A percentile compares a stretch with the other conserved stretches of the same genome.
Conservation (phyloP, 2,888 invertebrate species). For the Luffia ferchaultella region DNA sequence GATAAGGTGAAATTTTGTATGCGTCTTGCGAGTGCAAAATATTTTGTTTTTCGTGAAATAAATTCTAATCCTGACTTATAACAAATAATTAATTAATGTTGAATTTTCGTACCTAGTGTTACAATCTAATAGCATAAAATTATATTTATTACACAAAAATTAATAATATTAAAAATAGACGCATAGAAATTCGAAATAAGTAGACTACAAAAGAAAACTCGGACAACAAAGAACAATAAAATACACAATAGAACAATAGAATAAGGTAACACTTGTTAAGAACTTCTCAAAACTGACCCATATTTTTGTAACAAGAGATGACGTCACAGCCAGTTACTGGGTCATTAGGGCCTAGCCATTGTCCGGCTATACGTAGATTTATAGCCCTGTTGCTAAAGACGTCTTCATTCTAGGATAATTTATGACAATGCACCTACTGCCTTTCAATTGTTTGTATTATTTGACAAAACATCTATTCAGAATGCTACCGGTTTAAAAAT, state of each 20-base stretch:
- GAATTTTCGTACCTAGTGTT: too few relatives aligned
- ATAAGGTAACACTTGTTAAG: not conserved
- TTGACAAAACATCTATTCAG: not conserved
- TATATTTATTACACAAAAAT: too few relatives aligned
- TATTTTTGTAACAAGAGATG: not conserved
- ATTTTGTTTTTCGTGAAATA: too few relatives aligned
- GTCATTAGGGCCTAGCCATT: conserved; percentile 23
- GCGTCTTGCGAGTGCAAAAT: too few relatives aligned
- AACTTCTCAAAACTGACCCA: not conserved
- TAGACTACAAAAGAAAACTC: not conserved
- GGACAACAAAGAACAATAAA: not conserved
- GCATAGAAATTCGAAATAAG: not conserved
- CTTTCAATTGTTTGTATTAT: conserved; percentile 4
- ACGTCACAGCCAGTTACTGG: conserved; percentile 24
- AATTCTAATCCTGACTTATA: too few relatives aligned
- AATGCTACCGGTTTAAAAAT: not conserved
- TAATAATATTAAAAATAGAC: too few relatives aligned
- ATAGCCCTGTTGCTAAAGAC: conserved; percentile 4
- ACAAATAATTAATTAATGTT: too few relatives aligned
- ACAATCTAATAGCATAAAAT: too few relatives aligned
- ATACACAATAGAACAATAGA: not conserved
- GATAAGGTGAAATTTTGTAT: too few relatives aligned
- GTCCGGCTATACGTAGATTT: conserved; percentile 5
- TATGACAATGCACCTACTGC: conserved; percentile 6
- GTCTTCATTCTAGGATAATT: conserved; percentile 6